Conservation (phyloP, 1,140 invertebrate genomes). For the Paraescarpia echinospica region DNA sequence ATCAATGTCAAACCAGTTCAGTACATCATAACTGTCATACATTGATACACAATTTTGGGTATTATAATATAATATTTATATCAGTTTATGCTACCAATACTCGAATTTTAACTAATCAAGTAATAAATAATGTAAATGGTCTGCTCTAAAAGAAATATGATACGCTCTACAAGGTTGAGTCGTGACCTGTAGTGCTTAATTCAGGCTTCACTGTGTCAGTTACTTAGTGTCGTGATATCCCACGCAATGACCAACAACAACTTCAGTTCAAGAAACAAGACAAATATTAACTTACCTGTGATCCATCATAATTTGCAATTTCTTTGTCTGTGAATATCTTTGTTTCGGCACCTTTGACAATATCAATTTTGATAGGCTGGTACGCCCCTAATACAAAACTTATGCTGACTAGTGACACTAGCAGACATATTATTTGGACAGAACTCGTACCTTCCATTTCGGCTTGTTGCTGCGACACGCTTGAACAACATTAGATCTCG, state of each 20-base stretch:
- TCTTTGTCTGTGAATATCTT: constrained; percentile 46
- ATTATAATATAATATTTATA: no score
- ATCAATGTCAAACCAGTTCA: no score
- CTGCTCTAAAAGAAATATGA: no score
- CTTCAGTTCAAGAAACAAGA: no score
- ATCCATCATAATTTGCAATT: constrained; percentile 45
- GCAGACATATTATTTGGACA: not conserved
- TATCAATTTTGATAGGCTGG: not conserved
- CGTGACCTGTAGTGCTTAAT: not conserved
- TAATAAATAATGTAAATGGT: no score
- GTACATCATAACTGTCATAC: no score
- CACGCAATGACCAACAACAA: no score
- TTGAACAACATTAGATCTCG: not conserved
- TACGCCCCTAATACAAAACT: not conserved
- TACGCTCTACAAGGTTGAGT: not conserved
- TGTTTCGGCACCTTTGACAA: not conserved
- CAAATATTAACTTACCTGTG: constrained; percentile 39
- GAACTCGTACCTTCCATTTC: not conserved
- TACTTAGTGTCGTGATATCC: not conserved
- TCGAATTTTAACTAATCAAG: no score
- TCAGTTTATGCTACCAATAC: no score
- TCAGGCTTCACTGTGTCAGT: no score
- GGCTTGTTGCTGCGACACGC: not conserved
- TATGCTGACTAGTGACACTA: not conserved
- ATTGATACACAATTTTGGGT: no score